Percentiles rank a stretch among this genome's conserved stretches.
Evolutionary conservation across 1,140 invertebrate species (phyloP).

Genomic region (Drosophila malerkotliana): DNA sequence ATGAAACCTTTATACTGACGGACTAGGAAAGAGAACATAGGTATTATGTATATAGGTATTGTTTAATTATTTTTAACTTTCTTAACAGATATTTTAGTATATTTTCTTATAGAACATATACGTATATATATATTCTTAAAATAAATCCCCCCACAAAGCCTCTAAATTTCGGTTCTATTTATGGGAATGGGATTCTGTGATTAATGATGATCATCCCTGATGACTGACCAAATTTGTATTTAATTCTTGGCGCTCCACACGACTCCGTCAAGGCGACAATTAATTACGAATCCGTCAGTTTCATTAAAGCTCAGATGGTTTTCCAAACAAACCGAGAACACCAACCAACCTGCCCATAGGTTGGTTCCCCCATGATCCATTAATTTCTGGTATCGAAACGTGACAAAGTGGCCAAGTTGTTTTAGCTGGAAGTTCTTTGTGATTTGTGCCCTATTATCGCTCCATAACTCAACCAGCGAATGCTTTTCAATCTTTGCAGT

Average conservation of each 20-base stretch:
- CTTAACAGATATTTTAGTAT: neutral
- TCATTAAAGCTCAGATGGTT: slow-evolving; percentile 56
- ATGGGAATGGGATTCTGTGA: slow-evolving; percentile 35
- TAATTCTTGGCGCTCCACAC: slow-evolving; percentile 61
- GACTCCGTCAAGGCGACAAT: slow-evolving; percentile 54
- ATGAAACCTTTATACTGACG: neutral
- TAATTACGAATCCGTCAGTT: slow-evolving; percentile 71
- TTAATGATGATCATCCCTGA: slow-evolving; percentile 66
- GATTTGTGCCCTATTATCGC: slow-evolving; percentile 51
- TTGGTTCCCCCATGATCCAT: slow-evolving; percentile 31
- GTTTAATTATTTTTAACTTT: neutral
- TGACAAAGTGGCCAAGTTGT: slow-evolving; percentile 67
- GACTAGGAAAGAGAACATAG: too few species aligned
- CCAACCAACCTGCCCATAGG: neutral
- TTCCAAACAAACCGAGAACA: slow-evolving; percentile 45
- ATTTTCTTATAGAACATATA: too few species aligned
- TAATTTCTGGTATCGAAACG: slow-evolving; percentile 40
- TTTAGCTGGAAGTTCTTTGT: slow-evolving; percentile 57
- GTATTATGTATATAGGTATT: too few species aligned
- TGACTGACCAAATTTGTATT: slow-evolving; percentile 73
- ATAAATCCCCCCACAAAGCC: slow-evolving; percentile 7
- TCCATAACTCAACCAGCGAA: slow-evolving; percentile 31
- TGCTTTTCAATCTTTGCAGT: slow-evolving; percentile 86
- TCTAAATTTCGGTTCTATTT: slow-evolving; percentile 45
- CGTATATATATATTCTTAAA: neutral